Base-by-base conservation (phyloP, 2,888 invertebrate genomes). In the Pristionchus exspectatus region DNA sequence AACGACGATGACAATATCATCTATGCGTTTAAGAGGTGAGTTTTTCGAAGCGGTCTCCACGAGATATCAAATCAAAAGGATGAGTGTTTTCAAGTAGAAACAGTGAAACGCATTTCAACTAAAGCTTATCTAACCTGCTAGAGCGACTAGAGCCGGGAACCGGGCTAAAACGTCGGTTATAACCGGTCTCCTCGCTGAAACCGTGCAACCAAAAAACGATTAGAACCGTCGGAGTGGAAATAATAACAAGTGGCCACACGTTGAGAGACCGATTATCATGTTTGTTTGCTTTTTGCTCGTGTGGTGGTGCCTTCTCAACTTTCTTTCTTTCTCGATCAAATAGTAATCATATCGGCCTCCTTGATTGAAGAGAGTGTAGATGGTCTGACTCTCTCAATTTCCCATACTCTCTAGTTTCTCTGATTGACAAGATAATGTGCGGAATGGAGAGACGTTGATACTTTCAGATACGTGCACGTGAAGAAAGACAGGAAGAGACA, bases 401-500 rank as follows among this genome's bases (percentile, higher is more conserved):
- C 24, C 21, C 9, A n/a, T 63, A 7, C 63, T 50, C 7, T 50
- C 44, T 66, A 27, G 18, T 5, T 66, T 66, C 12, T 66, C 66
- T 66, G 66, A 27, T 21, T n/a, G 66, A 27, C 14, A 9, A 66
- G 66, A 66, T 4, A 27, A 24, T 27, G 27, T 0, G 66, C 2
- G 66, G 2, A 27, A 66, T 66, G 24, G 10, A 27, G 24, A 66
- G 72, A 72, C 14, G 38, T n/a, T 14, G 9, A 10, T n/a, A 77
- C 54, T 27, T 84, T 84, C 56, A 84, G 84, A 56, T 84, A 84
- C 56, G 84, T 84, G 16, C 54, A 84, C 56, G 84, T 84, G 84
- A 24, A 27, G 21, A 59, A 59, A 27, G 84, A 84, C 27, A n/a
- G 84, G 44, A 84, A 84, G 84, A 54, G 56, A 56, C 54, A 18